Evolutionary conservation across 2,113 vertebrate genomes (phyloP).

Genomic region (Labeo catla): DNA sequence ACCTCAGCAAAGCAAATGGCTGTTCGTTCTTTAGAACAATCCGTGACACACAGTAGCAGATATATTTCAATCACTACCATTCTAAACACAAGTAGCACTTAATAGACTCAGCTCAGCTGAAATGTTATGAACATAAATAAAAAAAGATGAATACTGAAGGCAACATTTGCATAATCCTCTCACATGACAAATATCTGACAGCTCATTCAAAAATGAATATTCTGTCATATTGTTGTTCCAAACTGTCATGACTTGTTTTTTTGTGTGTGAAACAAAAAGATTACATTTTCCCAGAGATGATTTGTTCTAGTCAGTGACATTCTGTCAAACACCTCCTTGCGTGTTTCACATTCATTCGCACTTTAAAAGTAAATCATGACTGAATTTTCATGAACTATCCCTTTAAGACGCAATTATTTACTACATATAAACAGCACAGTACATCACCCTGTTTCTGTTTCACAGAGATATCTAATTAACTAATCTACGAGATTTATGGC

Average conservation of each 20-base stretch:
- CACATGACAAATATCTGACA: neutral
- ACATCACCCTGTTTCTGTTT: neutral
- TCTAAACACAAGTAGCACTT: neutral
- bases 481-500: neutral
- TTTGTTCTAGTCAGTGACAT: neutral
- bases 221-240: neutral
- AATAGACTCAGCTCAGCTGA: neutral
- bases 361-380: neutral
- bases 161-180: neutral
- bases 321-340: neutral
- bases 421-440: neutral
- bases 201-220: neutral
- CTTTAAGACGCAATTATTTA: neutral
- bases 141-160: neutral
- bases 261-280: neutral
- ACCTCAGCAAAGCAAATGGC: conserved; percentile 19
- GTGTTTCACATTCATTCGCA: neutral
- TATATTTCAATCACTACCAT: neutral
- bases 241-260: neutral
- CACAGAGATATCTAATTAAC: neutral
- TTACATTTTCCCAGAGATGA: neutral
- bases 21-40: neutral
- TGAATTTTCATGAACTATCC: neutral
- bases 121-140: neutral
- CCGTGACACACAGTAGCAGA: neutral